Base-by-base conservation (phyloP, 2,888 invertebrate species). In the Synergus japonicus region DNA sequence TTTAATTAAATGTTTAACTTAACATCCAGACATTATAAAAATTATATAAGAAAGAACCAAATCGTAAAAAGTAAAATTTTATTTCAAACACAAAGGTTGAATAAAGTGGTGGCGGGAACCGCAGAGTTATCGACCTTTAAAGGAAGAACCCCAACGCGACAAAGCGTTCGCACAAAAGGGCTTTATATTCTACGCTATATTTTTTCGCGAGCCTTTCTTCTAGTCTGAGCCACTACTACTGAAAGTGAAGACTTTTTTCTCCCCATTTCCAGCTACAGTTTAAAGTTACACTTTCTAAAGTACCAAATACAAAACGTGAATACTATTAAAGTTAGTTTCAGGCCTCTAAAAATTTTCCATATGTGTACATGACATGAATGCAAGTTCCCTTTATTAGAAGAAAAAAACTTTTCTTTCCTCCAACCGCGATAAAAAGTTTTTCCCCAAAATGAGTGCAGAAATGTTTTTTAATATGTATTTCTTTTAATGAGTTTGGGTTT, bases 271-370 rank as follows among this genome's bases (percentile, higher is more conserved):
- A 29, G 49, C 37, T n/a, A 73, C 49, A 73, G 37, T 73, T 73
- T 54, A 73, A 54, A 49, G 49, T 73, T 54, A 58, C 54, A 73
- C 54, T 73, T 73, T 73, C 18, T 10, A 54, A 73, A 58, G 73
- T 41, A 73, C 41, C 18, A 12, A n/a, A 29, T 41, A 58, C 41
- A 12, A 73, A 54, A 69, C 15, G 18, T 15, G 44, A 44, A 18
- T 46, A 49, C 49, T 49, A 46, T 49, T 49, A 49, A 73, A 73
- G 41, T 37, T 73, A 54, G 37, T 15, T 37, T 12, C 49, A 73
- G 5, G 29, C 12, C 7, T 73, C n/a, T 54, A 8, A n/a, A 18
- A 58, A 73, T 41, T 44, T n/a, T 73, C n/a, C 29, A 12, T n/a
- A 73, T 12, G 9, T 54, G 37, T 37, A 41, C 37, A 49, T 73